Percentiles rank a stretch among this genome's conserved stretches.
These are phyloP conservation scores for Phoenicopterus ruber DNA, from an alignment of 2,113 vertebrate genomes.

Conservation along the genomic window DNA sequence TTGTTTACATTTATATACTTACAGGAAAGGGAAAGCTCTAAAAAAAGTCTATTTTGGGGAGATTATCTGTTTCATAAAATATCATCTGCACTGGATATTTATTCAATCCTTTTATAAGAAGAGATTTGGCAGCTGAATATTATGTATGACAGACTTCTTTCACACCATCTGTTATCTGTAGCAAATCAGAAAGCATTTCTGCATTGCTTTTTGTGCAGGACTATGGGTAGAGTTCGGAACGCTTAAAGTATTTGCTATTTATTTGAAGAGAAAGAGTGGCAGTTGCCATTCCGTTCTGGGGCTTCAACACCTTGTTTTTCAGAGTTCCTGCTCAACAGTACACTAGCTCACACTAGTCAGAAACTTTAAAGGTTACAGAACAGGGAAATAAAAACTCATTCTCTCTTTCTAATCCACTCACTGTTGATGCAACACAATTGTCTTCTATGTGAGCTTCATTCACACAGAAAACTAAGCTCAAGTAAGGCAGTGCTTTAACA, in stretches of 20 bases:
- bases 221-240: not conserved
- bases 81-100: slow-evolving; percentile 20
- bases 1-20: not conserved
- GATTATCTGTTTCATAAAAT: slow-evolving; percentile 51
- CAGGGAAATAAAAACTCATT: not conserved
- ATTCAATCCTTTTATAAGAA: slow-evolving; percentile 44
- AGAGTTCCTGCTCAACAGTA: not conserved
- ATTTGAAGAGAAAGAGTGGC: not conserved
- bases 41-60: slow-evolving; percentile 3
- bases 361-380: not conserved
- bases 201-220: not conserved
- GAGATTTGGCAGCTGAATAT: slow-evolving; percentile 44
- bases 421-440: not conserved
- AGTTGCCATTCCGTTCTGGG: not conserved
- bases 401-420: not conserved
- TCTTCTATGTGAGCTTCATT: not conserved
- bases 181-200: slow-evolving; percentile 31
- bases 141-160: slow-evolving; percentile 44
- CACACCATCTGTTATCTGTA: slow-evolving; percentile 52
- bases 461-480: not conserved
- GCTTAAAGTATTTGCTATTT: not conserved
- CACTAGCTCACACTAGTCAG: not conserved
- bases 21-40: not conserved
- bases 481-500: not conserved
- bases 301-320: not conserved